Evolutionary conservation across 2,797 vertebrate species (phyloP), one percentile per base, ranked within the genome.

Genomic region (Helicolenus hilgendorfi): DNA sequence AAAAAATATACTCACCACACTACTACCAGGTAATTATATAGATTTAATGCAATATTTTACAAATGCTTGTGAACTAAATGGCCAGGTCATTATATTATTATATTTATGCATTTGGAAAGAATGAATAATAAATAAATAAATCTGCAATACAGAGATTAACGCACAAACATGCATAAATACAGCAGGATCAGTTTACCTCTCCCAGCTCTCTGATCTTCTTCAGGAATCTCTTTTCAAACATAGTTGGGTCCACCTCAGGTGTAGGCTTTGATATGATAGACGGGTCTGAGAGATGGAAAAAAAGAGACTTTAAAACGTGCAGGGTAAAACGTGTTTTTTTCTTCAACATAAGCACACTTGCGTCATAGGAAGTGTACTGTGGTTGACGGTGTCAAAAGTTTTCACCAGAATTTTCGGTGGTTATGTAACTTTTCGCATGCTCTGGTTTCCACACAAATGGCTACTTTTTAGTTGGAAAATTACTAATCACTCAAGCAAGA

Each of bases 151-250:
- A 22, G 22, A 38, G 27, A 45, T 70, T 1, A 55, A 53, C 24
- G 70, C 2, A 69, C 24, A 26, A 35, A 18, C 26, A 29, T n/a
- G n/a, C n/a, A n/a, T 24, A 29, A 24, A 79, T 7, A 59, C n/a
- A 73, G 41, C 11, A 74, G 18, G 3, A 7, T 11, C 24, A 55
- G 4, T 82, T 96, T 91, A 98, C 99, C 98, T 99, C 98, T 85
- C 99, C 99, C 86, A 99, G 92, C 9, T 99, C 98, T 88, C 98
- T 95, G 92, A 99, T 97, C 81, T 94, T 97, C 92, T 92, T 99
- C 84, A 99, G 86, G 95, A 99, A 99, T 15, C 99, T 97, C 92
- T 98, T 99, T 89, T 99, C 98, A 92, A 99, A 99, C 86, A 99
- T 92, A 0, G 98, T 99, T 31, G 99, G 99, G 89, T 99, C 99